Conservation (phyloP, 2,888 invertebrate species). For the Bhutanitis thaidina region DNA sequence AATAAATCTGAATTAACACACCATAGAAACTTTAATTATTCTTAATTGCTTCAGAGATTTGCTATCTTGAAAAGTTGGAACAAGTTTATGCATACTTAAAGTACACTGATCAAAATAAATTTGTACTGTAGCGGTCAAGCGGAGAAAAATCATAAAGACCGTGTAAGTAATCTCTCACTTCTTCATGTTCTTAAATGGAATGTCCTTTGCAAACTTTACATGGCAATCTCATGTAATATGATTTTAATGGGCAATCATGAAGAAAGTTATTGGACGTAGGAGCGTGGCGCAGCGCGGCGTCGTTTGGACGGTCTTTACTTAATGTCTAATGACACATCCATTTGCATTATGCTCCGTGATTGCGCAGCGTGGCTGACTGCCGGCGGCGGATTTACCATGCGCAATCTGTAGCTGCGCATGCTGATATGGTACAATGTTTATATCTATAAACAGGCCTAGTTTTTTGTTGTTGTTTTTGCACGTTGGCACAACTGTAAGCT, state of each 20-base stretch:
- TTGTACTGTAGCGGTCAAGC: no score
- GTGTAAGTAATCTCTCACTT: neutral
- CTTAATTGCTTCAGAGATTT: no score
- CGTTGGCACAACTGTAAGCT: no score
- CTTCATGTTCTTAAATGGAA: neutral
- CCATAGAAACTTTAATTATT: no score
- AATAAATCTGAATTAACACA: no score
- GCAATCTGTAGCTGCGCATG: neutral
- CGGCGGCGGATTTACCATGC: conserved; percentile 8
- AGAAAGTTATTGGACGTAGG: conserved; percentile 1
- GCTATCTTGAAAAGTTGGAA: no score
- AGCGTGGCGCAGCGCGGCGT: neutral
- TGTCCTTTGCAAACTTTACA: conserved; percentile 3
- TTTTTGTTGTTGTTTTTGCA: conserved; percentile 8
- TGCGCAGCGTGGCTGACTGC: conserved; percentile 16
- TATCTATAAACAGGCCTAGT: conserved; percentile 2
- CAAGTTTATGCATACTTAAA: no score
- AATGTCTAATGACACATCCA: conserved; percentile 25
- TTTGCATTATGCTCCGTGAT: conserved; percentile 20
- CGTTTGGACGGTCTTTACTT: conserved; percentile 12
- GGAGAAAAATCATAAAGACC: neutral
- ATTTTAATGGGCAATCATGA: conserved; percentile 15
- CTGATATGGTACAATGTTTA: neutral
- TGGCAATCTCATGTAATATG: conserved; percentile 14
- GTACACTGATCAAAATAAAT: no score